Evolutionary conservation across 1,140 invertebrate species (phyloP).

Genomic region (Pachyrhynchus sulphureomaculatus): DNA sequence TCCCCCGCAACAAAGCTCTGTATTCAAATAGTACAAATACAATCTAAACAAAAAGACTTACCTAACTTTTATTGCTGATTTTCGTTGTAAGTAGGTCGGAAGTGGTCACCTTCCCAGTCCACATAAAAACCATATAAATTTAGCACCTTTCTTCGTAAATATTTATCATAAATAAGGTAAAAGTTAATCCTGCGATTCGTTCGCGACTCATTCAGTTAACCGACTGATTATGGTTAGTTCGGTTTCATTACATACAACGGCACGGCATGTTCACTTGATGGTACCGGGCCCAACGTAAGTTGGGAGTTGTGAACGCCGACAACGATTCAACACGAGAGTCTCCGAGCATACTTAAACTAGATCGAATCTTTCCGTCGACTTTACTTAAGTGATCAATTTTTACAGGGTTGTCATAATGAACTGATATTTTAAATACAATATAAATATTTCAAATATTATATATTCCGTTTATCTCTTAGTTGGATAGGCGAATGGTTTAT

Average conservation of each 20-base stretch:
- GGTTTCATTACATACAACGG: slow-evolving; percentile 21
- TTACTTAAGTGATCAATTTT: slow-evolving; percentile 2
- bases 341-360: slow-evolving; percentile 26
- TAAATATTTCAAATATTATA: too few species aligned
- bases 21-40: not conserved
- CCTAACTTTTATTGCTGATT: slow-evolving; percentile 15
- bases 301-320: slow-evolving; percentile 13
- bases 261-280: slow-evolving; percentile 14
- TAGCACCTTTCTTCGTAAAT: slow-evolving; percentile 11
- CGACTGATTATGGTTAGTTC: slow-evolving; percentile 15
- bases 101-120: not conserved
- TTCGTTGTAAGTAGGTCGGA: slow-evolving; percentile 1
- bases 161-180: not conserved
- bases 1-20: slow-evolving; percentile 1
- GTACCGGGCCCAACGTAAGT: slow-evolving; percentile 27
- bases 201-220: slow-evolving; percentile 22
- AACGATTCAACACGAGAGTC: slow-evolving; percentile 14
- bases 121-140: slow-evolving; percentile 18
- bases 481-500: too few species aligned
- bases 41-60: slow-evolving; percentile 16
- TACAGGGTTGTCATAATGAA: slow-evolving; percentile 15
- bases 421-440: too few species aligned
- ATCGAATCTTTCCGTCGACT: slow-evolving; percentile 16
- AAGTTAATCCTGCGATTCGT: slow-evolving; percentile 8
- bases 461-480: too few species aligned